phyloP scores from a whole-genome alignment of 2,888 invertebrate genomes.

The Trypoxylon attenuatum region DNA sequence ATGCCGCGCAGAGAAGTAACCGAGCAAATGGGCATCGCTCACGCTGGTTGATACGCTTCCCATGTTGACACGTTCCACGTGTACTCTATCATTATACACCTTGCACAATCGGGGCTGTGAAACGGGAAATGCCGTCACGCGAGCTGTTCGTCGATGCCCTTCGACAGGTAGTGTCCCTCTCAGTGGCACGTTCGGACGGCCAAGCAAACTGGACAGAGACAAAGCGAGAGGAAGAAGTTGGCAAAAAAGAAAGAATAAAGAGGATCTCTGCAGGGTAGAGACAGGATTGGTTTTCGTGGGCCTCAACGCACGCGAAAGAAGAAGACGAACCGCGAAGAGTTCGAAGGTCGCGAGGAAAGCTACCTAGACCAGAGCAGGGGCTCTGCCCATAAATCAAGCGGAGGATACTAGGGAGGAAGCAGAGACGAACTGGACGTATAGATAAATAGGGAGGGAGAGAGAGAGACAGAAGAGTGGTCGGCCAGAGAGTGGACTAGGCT shows the following conservation, averaged over 20 bases:
- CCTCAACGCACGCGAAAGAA: too few relatives aligned
- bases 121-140: too few relatives aligned
- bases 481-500: slow-evolving; percentile 25
- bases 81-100: neutral
- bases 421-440: slow-evolving; percentile 22
- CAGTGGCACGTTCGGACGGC: too few relatives aligned
- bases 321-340: slow-evolving; percentile 17
- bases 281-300: too few relatives aligned
- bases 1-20: slow-evolving; percentile 2
- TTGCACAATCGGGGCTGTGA: neutral
- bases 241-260: too few relatives aligned
- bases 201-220: too few relatives aligned
- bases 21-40: slow-evolving; percentile 1
- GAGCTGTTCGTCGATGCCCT: too few relatives aligned
- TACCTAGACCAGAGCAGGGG: slow-evolving; percentile 38
- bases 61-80: neutral
- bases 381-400: slow-evolving; percentile 62
- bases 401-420: slow-evolving; percentile 40
- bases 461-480: too few relatives aligned
- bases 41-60: neutral
- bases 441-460: slow-evolving; percentile 23
- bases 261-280: too few relatives aligned
- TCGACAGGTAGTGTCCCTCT: too few relatives aligned
- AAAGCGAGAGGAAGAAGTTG: too few relatives aligned
- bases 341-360: slow-evolving; percentile 33